phyloP scores from a whole-genome alignment of 1,140 invertebrate genomes.

The Leucophenga varia region DNA sequence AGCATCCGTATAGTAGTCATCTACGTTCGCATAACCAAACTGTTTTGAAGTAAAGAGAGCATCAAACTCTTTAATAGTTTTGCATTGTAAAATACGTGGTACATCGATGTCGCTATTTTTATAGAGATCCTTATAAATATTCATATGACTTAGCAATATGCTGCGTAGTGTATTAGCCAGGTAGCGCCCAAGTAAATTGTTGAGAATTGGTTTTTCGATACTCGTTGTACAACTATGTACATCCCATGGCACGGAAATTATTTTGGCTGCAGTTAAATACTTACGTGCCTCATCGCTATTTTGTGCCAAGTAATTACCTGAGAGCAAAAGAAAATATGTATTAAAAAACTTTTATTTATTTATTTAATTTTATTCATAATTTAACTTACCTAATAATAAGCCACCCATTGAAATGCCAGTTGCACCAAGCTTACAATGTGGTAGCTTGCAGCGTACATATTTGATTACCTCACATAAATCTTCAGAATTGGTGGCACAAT shows the following conservation, averaged over 20 bases:
- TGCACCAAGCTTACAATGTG: conserved; percentile 66
- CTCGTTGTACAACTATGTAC: conserved; percentile 63
- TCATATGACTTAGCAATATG: conserved; percentile 58
- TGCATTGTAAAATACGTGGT: conserved; percentile 58
- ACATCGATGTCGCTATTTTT: conserved; percentile 33
- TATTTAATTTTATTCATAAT: background rate
- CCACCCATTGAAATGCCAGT: conserved; percentile 81
- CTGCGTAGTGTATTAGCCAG: conserved; percentile 64
- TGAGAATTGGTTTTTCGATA: conserved; percentile 72
- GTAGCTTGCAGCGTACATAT: conserved; percentile 64
- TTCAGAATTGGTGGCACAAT: conserved; percentile 75
- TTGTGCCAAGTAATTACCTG: conserved; percentile 73
- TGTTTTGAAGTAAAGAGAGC: conserved; percentile 71
- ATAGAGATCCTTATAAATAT: no score
- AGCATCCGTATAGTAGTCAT: conserved; percentile 74
- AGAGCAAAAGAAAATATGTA: conserved; percentile 4
- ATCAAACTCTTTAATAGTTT: conserved; percentile 78
- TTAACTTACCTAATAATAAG: conserved; percentile 51
- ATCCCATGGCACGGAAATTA: conserved; percentile 79
- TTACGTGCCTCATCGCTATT: conserved; percentile 59
- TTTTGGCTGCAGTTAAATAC: conserved; percentile 68
- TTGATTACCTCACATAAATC: conserved; percentile 73
- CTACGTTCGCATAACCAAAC: conserved; percentile 73
- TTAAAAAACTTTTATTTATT: no score
- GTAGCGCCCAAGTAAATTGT: conserved; percentile 72